These are phyloP conservation scores for Takifugu flavidus DNA, from an alignment of 2,113 vertebrate genomes.

Conservation along the genomic window DNA sequence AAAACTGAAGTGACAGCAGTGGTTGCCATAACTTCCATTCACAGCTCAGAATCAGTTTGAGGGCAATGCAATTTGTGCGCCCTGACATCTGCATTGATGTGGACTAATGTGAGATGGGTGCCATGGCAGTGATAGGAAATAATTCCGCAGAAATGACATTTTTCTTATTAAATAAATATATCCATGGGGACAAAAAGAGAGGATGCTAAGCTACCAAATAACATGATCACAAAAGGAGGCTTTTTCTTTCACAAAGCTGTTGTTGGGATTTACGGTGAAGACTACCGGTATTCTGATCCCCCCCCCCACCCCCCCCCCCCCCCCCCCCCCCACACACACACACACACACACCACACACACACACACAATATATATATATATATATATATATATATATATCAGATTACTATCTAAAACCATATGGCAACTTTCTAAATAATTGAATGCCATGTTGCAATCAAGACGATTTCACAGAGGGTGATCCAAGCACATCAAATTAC, in stretches of 20 bases:
- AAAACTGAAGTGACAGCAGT: slow-evolving; percentile 71
- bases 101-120: slow-evolving; percentile 71
- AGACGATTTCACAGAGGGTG: slow-evolving; percentile 70
- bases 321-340: slow-evolving; percentile 47
- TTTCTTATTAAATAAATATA: slow-evolving; percentile 59
- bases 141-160: slow-evolving; percentile 61
- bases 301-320: neutral
- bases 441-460: slow-evolving; percentile 70
- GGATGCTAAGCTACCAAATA: slow-evolving; percentile 35
- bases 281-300: slow-evolving; percentile 34
- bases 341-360: slow-evolving; percentile 44
- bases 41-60: slow-evolving; percentile 66
- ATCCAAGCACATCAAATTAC: slow-evolving; percentile 70
- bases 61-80: slow-evolving; percentile 67
- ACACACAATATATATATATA: slow-evolving; percentile 43
- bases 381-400: neutral
- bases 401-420: slow-evolving; percentile 67
- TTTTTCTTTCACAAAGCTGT: slow-evolving; percentile 9
- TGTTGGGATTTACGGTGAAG: slow-evolving; percentile 27
- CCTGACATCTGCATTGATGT: slow-evolving; percentile 72
- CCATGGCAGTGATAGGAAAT: slow-evolving; percentile 54
- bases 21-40: slow-evolving; percentile 68
- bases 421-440: slow-evolving; percentile 71
- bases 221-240: slow-evolving; percentile 28
- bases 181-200: slow-evolving; percentile 7